Conservation (phyloP, 2,888 invertebrate species). For the Polydrusus pterygomalis region DNA sequence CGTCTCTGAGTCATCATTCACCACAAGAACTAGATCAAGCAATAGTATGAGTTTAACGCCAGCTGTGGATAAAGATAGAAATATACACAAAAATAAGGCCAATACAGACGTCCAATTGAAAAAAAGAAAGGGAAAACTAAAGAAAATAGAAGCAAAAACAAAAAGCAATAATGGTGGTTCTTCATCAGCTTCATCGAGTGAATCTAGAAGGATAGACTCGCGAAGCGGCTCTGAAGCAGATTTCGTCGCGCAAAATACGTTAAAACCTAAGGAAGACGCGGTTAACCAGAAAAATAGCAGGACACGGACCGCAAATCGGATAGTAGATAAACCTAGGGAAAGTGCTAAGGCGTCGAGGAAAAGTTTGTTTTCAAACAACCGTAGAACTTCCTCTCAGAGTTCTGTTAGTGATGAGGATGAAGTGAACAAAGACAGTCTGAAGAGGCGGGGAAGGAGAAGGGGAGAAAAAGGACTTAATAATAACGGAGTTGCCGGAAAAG, state of each 20-base stretch:
- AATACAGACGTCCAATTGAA: not conserved
- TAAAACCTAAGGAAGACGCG: not conserved
- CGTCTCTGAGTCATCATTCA: not conserved
- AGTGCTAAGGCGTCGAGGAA: not conserved
- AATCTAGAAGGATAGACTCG: not conserved
- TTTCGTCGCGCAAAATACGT: not conserved
- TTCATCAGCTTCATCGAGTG: not conserved
- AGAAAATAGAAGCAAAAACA: not conserved
- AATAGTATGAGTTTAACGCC: not conserved
- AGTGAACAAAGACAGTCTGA: not conserved
- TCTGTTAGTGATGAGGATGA: conserved; percentile 6
- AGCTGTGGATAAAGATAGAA: too few species aligned
- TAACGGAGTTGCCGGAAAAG: not conserved
- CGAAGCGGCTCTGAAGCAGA: not conserved
- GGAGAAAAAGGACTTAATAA: not conserved
- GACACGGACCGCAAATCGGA: not conserved
- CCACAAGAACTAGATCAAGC: not conserved
- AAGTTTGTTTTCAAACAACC: not conserved
- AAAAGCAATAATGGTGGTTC: not conserved
- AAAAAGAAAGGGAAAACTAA: not conserved
- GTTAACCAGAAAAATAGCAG: not conserved
- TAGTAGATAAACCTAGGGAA: not conserved
- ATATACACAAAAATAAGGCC: not conserved
- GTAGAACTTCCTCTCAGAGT: not conserved
- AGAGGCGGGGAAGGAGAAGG: not conserved